Evolutionary conservation across 2,888 invertebrate genomes (phyloP), one percentile per base, ranked within the genome.

Genomic region (Lasioglossum figueresi): DNA sequence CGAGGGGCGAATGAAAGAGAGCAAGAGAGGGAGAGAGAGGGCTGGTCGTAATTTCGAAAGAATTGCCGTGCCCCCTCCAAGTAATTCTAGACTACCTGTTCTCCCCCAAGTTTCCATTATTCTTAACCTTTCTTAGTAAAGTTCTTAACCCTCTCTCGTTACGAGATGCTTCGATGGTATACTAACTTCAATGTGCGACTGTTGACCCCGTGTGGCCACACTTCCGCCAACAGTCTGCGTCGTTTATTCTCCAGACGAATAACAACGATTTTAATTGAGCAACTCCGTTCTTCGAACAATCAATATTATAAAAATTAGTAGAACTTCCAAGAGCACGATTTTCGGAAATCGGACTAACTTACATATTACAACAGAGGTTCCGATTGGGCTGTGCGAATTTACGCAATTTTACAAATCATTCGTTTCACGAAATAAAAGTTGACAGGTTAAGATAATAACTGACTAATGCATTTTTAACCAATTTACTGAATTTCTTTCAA

Each of bases 1-100:
- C 56, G 45, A 70, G 40, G 56, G 81, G n/a, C 48, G 63, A 77
- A 72, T 59, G 48, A 72, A 48, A 66, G 66, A 31, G 31, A 34
- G 14, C 59, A 16, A 27, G 14, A n/a, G 12, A n/a, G 59, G 27
- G n/a, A n/a, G 27, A 59, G n/a, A 12, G 59, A 59, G 59, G 14
- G 5, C 66, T 31, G 43, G 34, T 43, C 43, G 68, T 76, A 40
- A 48, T 72, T 48, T 72, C 48, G 72, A 31, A 72, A 72, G 45
- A 45, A 72, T 48, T 48, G 27, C 43, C 16, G 45, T 23, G 37
- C 68, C 68, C 68, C 23, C 37, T 37, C 68, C 34, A 23, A 72
- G 31, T 31, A 72, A 72, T 72, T 45, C 72, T 72, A 72, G 45
- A 6, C 43, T 72, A 27, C 27, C 72, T 19, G 72, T 72, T 27